Conservation (phyloP, 2,797 vertebrate genomes). For the Corythornis leucogaster region DNA sequence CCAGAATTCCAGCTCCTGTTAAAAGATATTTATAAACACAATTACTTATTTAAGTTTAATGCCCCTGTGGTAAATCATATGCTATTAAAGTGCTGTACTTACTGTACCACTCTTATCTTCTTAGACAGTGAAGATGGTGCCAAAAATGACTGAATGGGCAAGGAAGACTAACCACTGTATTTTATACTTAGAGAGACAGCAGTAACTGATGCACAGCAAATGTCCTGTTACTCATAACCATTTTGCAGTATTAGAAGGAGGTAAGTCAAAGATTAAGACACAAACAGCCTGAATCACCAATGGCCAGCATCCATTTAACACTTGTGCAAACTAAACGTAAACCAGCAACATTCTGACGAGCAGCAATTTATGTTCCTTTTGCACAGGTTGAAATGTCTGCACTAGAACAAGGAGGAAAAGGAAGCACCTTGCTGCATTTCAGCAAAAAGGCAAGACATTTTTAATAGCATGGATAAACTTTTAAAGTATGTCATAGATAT, state of each 20-base stretch:
- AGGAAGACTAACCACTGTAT: conserved; percentile 20
- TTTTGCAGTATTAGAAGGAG: conserved; percentile 1
- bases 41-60: conserved; percentile 47
- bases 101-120: conserved; percentile 20
- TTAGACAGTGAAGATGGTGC: conserved; percentile 4
- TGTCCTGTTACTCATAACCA: neutral
- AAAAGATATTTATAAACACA: conserved; percentile 58
- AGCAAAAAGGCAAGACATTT: conserved; percentile 1
- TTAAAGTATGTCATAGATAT: neutral
- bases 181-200: conserved; percentile 23
- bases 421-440: neutral
- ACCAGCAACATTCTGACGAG: neutral
- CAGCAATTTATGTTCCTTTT: neutral
- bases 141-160: conserved; percentile 33
- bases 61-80: conserved; percentile 31
- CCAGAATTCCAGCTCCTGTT: conserved; percentile 11
- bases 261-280: conserved; percentile 26
- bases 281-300: neutral
- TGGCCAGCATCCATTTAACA: conserved; percentile 19
- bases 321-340: neutral
- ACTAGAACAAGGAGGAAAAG: neutral
- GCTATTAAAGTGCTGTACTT: conserved; percentile 24
- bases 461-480: neutral
- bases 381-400: neutral
- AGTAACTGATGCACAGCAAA: conserved; percentile 31